These are phyloP conservation scores for Mobula hypostoma DNA, from an alignment of 2,113 vertebrate genomes.

Conservation along the genomic window DNA sequence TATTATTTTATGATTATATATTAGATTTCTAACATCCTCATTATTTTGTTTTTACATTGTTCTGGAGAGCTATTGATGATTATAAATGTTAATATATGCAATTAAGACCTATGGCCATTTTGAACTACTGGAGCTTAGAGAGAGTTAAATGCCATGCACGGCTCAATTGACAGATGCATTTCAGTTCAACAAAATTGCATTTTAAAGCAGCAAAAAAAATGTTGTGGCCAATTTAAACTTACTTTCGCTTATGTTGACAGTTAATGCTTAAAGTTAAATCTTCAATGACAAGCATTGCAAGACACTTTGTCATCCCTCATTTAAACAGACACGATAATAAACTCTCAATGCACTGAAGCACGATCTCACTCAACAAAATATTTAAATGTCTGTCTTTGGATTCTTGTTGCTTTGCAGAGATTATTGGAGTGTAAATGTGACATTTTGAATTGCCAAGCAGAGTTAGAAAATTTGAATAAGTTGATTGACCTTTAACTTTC, in stretches of 20 bases:
- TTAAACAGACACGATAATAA: conserved; percentile 37
- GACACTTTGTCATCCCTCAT: conserved; percentile 32
- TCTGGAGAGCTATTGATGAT: neutral
- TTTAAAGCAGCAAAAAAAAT: neutral
- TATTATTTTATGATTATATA: too few relatives aligned
- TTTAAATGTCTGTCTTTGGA: conserved; percentile 23
- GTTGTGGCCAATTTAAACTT: conserved; percentile 27
- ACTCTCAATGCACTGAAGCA: conserved; percentile 28
- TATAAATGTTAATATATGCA: neutral
- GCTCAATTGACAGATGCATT: neutral
- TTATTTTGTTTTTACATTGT: too few relatives aligned
- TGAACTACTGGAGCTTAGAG: neutral
- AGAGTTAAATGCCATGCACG: neutral
- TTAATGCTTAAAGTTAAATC: conserved; percentile 35
- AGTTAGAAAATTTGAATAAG: conserved; percentile 21
- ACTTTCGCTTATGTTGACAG: conserved; percentile 29
- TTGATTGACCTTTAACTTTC: conserved; percentile 32
- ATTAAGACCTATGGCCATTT: neutral
- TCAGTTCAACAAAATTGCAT: neutral
- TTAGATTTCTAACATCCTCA: too few relatives aligned
- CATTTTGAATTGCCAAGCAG: conserved; percentile 33
- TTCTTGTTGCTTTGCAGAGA: conserved; percentile 26
- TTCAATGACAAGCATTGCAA: conserved; percentile 17
- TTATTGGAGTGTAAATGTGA: conserved; percentile 38
- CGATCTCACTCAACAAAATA: conserved; percentile 29